Evolutionary conservation across 2,797 vertebrate genomes (phyloP).

Genomic region (Chaunax sp.): DNA sequence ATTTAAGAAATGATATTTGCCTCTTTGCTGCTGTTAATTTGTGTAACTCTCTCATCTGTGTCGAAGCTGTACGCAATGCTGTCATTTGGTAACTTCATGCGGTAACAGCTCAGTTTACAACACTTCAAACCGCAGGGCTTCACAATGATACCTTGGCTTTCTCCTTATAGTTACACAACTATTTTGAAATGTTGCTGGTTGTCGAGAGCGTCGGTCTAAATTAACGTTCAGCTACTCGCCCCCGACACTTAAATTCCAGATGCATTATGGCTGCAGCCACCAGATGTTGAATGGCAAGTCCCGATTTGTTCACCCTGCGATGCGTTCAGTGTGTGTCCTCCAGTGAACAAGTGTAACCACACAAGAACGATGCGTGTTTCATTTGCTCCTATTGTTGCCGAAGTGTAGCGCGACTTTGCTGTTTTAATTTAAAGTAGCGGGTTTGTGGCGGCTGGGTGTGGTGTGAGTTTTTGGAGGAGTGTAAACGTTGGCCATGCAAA

Average conservation of each 20-base stretch:
- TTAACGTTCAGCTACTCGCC: constrained; percentile 60
- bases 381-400: constrained; percentile 45
- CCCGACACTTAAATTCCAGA: constrained; percentile 75
- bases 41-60: not conserved
- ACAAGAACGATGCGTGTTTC: constrained; percentile 51
- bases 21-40: constrained; percentile 2
- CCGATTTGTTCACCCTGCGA: constrained; percentile 41
- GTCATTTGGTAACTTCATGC: constrained; percentile 68
- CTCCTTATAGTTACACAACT: constrained; percentile 67
- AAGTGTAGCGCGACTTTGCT: constrained; percentile 56
- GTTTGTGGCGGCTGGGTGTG: constrained; percentile 83
- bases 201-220: constrained; percentile 55
- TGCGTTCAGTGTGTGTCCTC: constrained; percentile 46
- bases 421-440: constrained; percentile 67
- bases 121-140: constrained; percentile 70
- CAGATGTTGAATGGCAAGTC: constrained; percentile 80
- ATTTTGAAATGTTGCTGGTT: constrained; percentile 69
- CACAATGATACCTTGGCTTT: constrained; percentile 63
- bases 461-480: constrained; percentile 76
- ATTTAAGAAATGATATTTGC: constrained; percentile 3
- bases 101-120: constrained; percentile 68
- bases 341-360: constrained; percentile 55
- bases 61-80: constrained; percentile 49
- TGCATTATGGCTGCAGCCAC: constrained; percentile 75
- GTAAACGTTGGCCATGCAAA: constrained; percentile 66